phyloP scores from a whole-genome alignment of 2,797 vertebrate species.

The Pseudochromis fuscus region DNA sequence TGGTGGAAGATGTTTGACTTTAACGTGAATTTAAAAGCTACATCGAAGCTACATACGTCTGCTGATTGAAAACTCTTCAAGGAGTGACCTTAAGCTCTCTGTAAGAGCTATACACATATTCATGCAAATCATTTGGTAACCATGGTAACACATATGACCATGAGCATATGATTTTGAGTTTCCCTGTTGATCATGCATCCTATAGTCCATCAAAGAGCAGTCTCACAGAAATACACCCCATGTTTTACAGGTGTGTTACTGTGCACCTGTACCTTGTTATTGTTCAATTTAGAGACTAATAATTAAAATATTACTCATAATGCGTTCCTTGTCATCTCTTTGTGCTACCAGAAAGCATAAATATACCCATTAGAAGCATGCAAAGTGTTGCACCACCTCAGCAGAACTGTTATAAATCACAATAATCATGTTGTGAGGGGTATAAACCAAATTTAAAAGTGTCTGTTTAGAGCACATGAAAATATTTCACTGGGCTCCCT shows the following conservation, averaged over 20 bases:
- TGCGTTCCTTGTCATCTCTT: neutral
- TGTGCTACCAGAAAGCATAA: constrained; percentile 10
- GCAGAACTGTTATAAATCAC: neutral
- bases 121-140: constrained; percentile 11
- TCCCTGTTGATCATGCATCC: neutral
- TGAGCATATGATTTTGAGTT: neutral
- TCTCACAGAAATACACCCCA: neutral
- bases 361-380: neutral
- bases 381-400: no score
- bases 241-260: no score
- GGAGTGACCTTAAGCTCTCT: neutral
- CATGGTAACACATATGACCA: constrained; percentile 14
- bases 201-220: neutral
- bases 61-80: constrained; percentile 11
- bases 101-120: neutral
- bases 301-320: neutral
- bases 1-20: neutral
- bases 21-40: constrained; percentile 7
- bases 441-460: neutral
- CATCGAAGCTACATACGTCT: neutral
- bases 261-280: neutral
- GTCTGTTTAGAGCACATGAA: neutral
- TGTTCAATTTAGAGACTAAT: neutral
- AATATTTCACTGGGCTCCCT: constrained; percentile 2
- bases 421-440: constrained; percentile 8